Conservation (phyloP, 2,113 vertebrate genomes). For the Xenus cinereus region DNA sequence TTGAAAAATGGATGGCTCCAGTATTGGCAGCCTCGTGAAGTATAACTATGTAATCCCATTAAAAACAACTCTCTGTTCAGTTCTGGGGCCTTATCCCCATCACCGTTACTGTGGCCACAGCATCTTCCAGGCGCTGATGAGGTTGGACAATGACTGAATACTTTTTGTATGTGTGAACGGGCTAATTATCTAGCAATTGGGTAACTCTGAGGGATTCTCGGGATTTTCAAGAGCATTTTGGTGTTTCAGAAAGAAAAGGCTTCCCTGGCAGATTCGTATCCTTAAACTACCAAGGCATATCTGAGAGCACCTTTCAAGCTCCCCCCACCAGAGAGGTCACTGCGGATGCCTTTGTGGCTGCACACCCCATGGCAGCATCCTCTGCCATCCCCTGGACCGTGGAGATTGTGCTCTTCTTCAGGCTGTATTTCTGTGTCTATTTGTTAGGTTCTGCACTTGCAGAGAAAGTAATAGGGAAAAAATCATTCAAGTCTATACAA, state of each 20-base stretch:
- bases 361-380: not conserved
- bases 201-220: not conserved
- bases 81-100: not conserved
- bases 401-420: not conserved
- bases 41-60: not conserved
- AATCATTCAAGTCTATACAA: not conserved
- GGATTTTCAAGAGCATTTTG: not conserved
- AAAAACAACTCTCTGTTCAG: not conserved
- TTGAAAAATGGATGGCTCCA: not conserved
- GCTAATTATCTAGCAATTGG: not conserved
- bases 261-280: not conserved
- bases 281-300: not conserved
- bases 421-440: not conserved
- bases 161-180: not conserved
- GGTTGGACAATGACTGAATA: not conserved
- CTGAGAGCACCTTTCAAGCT: not conserved
- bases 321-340: not conserved
- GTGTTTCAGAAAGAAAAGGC: not conserved
- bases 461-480: not conserved
- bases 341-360: not conserved
- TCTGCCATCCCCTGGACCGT: not conserved
- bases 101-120: not conserved
- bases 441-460: not conserved
- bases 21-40: rapidly evolving
- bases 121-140: not conserved